These are phyloP conservation scores for Listrodromus nycthemerus DNA, from an alignment of 2,888 invertebrate species.

Conservation along the genomic window DNA sequence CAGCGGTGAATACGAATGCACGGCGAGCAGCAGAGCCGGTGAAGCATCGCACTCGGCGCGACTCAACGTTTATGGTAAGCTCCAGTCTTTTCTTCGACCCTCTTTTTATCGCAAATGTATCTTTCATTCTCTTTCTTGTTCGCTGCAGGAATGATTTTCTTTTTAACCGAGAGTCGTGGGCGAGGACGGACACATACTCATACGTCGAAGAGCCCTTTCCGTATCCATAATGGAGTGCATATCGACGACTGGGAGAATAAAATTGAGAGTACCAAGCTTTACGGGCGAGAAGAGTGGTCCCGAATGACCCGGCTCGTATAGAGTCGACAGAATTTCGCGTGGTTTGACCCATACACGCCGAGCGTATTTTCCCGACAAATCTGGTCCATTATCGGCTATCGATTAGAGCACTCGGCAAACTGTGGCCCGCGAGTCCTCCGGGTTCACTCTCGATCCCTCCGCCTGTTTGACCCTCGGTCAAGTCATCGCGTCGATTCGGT, in stretches of 20 bases:
- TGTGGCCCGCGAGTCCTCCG: slow-evolving; percentile 48
- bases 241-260: too few relatives aligned
- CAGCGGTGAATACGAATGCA: slow-evolving; percentile 86
- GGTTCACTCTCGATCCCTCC: slow-evolving; percentile 43
- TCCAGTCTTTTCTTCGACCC: slow-evolving; percentile 15
- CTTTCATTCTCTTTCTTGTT: background rate
- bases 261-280: too few relatives aligned
- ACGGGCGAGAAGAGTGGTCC: background rate
- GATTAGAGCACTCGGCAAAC: slow-evolving; percentile 67
- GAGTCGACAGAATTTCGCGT: slow-evolving; percentile 55
- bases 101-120: slow-evolving; percentile 4
- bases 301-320: slow-evolving; percentile 14
- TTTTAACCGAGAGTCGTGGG: background rate
- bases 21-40: slow-evolving; percentile 85
- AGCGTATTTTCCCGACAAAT: slow-evolving; percentile 66
- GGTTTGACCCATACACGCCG: slow-evolving; percentile 53
- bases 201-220: background rate
- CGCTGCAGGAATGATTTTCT: background rate
- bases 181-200: background rate
- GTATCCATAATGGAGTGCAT: background rate
- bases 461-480: slow-evolving; percentile 33
- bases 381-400: slow-evolving; percentile 69
- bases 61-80: slow-evolving; percentile 87
- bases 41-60: slow-evolving; percentile 84
- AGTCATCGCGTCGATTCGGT: slow-evolving; percentile 60